These are phyloP conservation scores for Calliopum simillimum DNA, from an alignment of 2,888 invertebrate genomes.

Conservation along the genomic window DNA sequence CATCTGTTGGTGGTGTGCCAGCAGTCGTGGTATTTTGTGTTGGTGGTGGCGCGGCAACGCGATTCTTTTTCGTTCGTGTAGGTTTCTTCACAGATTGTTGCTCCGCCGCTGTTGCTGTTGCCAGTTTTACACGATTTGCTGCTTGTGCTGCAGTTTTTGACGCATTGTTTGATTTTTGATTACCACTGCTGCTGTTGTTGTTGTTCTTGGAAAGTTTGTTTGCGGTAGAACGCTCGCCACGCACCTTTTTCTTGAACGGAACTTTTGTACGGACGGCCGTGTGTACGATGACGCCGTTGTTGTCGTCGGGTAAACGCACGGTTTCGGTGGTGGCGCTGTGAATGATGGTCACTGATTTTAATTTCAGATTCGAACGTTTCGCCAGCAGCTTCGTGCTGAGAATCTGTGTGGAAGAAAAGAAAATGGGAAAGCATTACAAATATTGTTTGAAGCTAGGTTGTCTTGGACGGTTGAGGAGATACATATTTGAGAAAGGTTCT, in stretches of 20 bases:
- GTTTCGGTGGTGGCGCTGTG: conserved; percentile 92
- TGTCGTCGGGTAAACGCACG: conserved; percentile 83
- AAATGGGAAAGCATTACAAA: conserved; percentile 15
- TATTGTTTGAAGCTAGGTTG: neutral
- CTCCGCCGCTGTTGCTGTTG: conserved; percentile 12
- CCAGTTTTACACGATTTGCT: conserved; percentile 23
- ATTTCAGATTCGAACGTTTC: conserved; percentile 82
- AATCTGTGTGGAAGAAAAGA: conserved; percentile 69
- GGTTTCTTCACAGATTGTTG: conserved; percentile 53
- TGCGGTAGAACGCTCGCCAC: conserved; percentile 60
- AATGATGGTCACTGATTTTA: conserved; percentile 89
- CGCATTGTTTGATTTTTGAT: conserved; percentile 11
- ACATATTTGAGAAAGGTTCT: too few species aligned
- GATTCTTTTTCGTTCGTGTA: conserved; percentile 67
- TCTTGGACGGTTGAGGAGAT: too few species aligned
- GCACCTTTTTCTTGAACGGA: conserved; percentile 86
- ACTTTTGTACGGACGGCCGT: conserved; percentile 88
- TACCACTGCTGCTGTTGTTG: conserved; percentile 64
- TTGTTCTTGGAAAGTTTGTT: conserved; percentile 45
- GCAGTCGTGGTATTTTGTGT: conserved; percentile 69
- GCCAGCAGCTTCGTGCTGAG: conserved; percentile 84
- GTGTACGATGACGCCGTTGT: conserved; percentile 83
- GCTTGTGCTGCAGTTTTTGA: conserved; percentile 32
- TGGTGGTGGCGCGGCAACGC: conserved; percentile 62
- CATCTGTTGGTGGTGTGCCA: conserved; percentile 42